These are phyloP conservation scores for Chrysina gloriosa DNA, from an alignment of 2,888 invertebrate genomes.

Conservation along the genomic window DNA sequence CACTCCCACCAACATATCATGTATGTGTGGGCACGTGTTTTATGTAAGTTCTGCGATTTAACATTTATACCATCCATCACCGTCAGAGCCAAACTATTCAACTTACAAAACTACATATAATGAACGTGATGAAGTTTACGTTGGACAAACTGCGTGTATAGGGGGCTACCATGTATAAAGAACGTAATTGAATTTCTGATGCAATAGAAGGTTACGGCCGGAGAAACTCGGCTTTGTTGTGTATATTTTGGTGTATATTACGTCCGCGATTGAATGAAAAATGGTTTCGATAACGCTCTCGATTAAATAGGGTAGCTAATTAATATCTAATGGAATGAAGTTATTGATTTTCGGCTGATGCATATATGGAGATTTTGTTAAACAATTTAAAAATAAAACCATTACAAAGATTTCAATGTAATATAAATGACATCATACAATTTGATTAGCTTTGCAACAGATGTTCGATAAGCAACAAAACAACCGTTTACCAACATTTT, in stretches of 20 bases:
- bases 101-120: constrained; percentile 8
- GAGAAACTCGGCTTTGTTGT: background rate
- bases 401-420: too few relatives aligned
- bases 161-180: background rate
- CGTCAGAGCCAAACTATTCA: background rate
- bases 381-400: too few relatives aligned
- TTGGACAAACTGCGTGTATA: background rate
- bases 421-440: too few relatives aligned
- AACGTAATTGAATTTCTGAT: constrained; percentile 12
- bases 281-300: too few relatives aligned
- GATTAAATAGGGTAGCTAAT: too few relatives aligned
- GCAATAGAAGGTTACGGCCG: background rate
- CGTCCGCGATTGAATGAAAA: background rate
- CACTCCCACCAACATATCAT: background rate
- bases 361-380: too few relatives aligned
- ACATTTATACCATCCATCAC: constrained; percentile 6
- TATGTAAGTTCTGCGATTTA: background rate
- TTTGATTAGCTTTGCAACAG: too few relatives aligned
- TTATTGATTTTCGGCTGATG: too few relatives aligned
- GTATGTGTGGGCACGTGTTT: background rate
- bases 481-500: too few relatives aligned
- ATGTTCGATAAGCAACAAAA: too few relatives aligned
- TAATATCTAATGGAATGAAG: too few relatives aligned
- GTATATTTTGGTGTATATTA: background rate
- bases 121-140: constrained; percentile 6